Evolutionary conservation across 2,113 vertebrate species (phyloP), one percentile per base, ranked within the genome.

Genomic region (Halcyon malimbica): DNA sequence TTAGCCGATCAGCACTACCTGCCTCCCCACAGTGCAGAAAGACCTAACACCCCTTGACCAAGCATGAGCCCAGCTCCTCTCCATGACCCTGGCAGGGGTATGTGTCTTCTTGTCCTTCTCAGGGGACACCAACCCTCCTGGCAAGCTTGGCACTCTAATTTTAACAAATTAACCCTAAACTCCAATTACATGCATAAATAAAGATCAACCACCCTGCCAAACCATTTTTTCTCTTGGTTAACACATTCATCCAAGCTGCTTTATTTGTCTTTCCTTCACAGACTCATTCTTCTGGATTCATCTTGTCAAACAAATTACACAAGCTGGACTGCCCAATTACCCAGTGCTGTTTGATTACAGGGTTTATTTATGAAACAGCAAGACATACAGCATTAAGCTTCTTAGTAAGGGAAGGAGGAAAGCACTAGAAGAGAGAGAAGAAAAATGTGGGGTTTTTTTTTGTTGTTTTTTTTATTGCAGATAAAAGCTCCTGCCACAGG

Each of bases 231-330:
- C 89, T 94, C 92, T 89, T 92, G 62, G 87, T 96, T 96, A 96
- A 96, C 95, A 87, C 93, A 93, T 97, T 96, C 90, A 94, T 95
- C 90, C 90, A 79, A 95, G 92, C 91, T 94, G 86, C 86, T 94
- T 81, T 77, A 93, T 97, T 96, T 80, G 89, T 96, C 94, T 96
- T 96, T 86, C 89, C 86, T 96, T 91, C 69, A 81, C 89, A 89
- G 92, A 65, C 71, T 94, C 93, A 92, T 91, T 94, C 87, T 89
- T 73, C 65, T 73, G 83, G 89, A 94, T 94, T 92, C 89, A 80
- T 96, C 96, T 95, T 95, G 95, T 94, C 96, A 94, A 93, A 91
- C 88, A 93, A 92, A 91, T 95, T 96, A 90, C 86, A 90, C 77
- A 73, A 94, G 90, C 92, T 73, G 74, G 83, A 96, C 90, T 96